phyloP scores from a whole-genome alignment of 2,888 invertebrate genomes.

The Parnassius smintheus region DNA sequence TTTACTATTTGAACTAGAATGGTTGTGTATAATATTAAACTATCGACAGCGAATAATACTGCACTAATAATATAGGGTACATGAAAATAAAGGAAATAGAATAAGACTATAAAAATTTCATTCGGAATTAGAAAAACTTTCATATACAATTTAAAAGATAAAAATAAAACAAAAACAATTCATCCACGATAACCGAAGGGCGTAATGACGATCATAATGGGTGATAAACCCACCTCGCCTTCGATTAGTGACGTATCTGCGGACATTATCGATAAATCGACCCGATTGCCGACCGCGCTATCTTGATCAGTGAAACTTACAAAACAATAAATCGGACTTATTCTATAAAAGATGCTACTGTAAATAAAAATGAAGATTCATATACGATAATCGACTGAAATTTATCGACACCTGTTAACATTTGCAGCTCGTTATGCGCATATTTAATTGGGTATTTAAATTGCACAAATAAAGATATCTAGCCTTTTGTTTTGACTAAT shows the following conservation, averaged over 20 bases:
- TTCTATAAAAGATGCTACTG: constrained; percentile 31
- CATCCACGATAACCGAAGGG: constrained; percentile 35
- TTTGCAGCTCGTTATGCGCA: constrained; percentile 16
- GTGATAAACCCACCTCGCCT: constrained; percentile 64
- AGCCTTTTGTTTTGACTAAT: constrained; percentile 3
- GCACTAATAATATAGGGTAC: neutral
- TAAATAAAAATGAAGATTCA: constrained; percentile 28
- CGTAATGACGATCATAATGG: constrained; percentile 70
- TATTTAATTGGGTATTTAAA: constrained; percentile 22
- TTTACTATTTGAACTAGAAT: neutral
- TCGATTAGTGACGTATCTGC: constrained; percentile 72
- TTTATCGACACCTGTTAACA: constrained; percentile 33
- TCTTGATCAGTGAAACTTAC: constrained; percentile 57
- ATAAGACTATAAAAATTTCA: neutral
- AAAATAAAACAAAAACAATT: constrained; percentile 41
- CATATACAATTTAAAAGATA: constrained; percentile 34
- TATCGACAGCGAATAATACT: neutral
- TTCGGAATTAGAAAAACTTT: constrained; percentile 8
- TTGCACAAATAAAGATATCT: constrained; percentile 15
- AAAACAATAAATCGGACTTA: constrained; percentile 65
- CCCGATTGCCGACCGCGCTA: constrained; percentile 57
- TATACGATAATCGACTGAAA: constrained; percentile 26
- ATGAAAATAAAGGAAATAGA: neutral
- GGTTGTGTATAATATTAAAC: neutral
- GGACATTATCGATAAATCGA: constrained; percentile 71